Conservation (phyloP, 2,797 vertebrate genomes). For the Danio albolineatus region DNA sequence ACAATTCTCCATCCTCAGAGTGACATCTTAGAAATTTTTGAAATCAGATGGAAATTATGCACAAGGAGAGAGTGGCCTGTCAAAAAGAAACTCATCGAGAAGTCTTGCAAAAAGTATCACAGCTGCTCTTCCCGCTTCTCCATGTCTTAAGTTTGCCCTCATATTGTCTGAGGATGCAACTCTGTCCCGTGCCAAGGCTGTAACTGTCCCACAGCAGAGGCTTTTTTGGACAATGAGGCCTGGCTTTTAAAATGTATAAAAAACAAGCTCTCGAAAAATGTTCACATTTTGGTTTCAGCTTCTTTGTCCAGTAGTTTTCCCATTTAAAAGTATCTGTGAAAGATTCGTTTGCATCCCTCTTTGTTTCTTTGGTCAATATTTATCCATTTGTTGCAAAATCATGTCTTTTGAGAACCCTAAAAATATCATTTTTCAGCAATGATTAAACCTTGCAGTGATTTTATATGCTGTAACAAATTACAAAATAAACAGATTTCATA, state of each 20-base stretch:
- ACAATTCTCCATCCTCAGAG: constrained; percentile 76
- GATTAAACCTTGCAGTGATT: constrained; percentile 34
- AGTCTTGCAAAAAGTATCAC: constrained; percentile 51
- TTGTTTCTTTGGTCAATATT: constrained; percentile 60
- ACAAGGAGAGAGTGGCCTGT: constrained; percentile 48
- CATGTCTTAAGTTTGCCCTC: constrained; percentile 67
- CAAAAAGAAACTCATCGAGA: constrained; percentile 54
- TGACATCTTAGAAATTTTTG: constrained; percentile 73
- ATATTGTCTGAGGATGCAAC: constrained; percentile 46
- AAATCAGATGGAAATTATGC: constrained; percentile 59
- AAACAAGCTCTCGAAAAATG: constrained; percentile 68
- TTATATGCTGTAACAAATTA: constrained; percentile 33
- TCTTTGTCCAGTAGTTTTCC: constrained; percentile 47
- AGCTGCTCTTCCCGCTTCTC: constrained; percentile 46
- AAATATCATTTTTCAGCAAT: constrained; percentile 41
- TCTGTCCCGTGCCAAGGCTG: constrained; percentile 68
- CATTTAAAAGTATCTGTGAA: constrained; percentile 65
- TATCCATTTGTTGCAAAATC: constrained; percentile 26
- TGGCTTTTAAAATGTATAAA: constrained; percentile 58
- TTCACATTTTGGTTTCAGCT: constrained; percentile 59
- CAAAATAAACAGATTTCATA: constrained; percentile 36
- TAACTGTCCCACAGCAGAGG: constrained; percentile 72
- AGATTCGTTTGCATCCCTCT: constrained; percentile 47
- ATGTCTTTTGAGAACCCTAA: constrained; percentile 36
- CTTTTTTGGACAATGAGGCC: constrained; percentile 54